These are phyloP conservation scores for Sphinx pinastri DNA, from an alignment of 2,888 invertebrate genomes.

Conservation along the genomic window DNA sequence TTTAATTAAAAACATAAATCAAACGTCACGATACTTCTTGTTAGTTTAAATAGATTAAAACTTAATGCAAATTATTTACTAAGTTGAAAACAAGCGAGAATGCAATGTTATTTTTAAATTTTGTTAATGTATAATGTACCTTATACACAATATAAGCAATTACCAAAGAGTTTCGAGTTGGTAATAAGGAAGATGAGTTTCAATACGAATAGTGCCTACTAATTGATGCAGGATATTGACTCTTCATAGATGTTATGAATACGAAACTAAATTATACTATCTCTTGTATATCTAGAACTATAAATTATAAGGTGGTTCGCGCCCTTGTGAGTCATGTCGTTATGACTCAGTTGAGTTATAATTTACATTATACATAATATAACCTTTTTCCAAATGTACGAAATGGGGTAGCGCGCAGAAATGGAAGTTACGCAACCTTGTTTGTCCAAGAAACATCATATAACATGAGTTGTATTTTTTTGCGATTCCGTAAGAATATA, in stretches of 20 bases:
- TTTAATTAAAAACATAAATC: too few species aligned
- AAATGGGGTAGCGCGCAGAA: slow-evolving; percentile 9
- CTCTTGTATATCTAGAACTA: neutral
- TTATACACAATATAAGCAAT: neutral
- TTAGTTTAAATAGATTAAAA: too few species aligned
- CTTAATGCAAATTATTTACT: too few species aligned
- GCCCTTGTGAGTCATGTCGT: slow-evolving; percentile 7
- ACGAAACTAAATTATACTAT: neutral
- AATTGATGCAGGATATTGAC: slow-evolving; percentile 6
- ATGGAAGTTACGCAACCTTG: slow-evolving; percentile 15
- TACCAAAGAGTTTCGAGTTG: neutral
- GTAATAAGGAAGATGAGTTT: slow-evolving; percentile 1
- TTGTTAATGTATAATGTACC: neutral
- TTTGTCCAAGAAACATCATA: neutral
- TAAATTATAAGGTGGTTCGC: slow-evolving; percentile 14
- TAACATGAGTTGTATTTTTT: too few species aligned
- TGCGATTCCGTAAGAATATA: too few species aligned
- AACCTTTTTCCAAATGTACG: slow-evolving; percentile 1
- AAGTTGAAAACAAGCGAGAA: too few species aligned
- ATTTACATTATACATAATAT: neutral
- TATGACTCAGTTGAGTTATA: slow-evolving; percentile 1
- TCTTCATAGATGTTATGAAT: slow-evolving; percentile 1
- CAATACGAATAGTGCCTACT: neutral
- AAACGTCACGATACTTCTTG: too few species aligned
- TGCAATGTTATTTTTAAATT: too few species aligned